Evolutionary conservation across 2,888 invertebrate species (phyloP).

Genomic region (Caenorhabditis angaria): DNA sequence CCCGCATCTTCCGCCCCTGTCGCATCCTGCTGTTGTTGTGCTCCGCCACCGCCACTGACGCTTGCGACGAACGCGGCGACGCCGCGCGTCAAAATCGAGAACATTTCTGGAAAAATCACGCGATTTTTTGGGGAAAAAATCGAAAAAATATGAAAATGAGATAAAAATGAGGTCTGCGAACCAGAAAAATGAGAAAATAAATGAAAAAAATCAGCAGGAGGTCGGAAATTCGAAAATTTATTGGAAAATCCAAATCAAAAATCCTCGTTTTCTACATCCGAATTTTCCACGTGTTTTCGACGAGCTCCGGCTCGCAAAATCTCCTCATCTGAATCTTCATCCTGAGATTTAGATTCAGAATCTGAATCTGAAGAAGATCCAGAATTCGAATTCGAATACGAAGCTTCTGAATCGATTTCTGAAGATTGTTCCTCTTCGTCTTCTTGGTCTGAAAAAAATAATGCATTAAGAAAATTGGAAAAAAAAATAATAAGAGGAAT

Average conservation of each 20-base stretch:
- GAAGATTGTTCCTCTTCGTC: neutral
- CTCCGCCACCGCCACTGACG: conserved; percentile 20
- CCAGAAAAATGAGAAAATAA: neutral
- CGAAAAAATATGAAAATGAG: conserved; percentile 1
- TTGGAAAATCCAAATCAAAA: neutral
- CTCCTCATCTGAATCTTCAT: neutral
- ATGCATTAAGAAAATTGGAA: no score
- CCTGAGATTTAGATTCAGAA: no score
- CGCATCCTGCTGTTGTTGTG: neutral
- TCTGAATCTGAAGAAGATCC: neutral
- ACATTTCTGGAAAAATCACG: conserved; percentile 19
- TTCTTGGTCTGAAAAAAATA: neutral
- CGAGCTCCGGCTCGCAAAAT: neutral
- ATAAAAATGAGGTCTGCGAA: neutral
- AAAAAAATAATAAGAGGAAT: no score
- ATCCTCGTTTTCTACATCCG: neutral
- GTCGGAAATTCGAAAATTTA: neutral
- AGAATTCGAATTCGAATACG: neutral
- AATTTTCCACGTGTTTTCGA: neutral
- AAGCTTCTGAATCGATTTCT: no score
- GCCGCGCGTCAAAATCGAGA: conserved; percentile 40
- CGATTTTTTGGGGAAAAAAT: neutral
- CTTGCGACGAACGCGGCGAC: conserved; percentile 51
- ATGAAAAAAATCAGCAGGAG: neutral
- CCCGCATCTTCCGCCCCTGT: neutral